These are phyloP conservation scores for Eulithis testata DNA, from an alignment of 2,888 invertebrate species.

Conservation along the genomic window DNA sequence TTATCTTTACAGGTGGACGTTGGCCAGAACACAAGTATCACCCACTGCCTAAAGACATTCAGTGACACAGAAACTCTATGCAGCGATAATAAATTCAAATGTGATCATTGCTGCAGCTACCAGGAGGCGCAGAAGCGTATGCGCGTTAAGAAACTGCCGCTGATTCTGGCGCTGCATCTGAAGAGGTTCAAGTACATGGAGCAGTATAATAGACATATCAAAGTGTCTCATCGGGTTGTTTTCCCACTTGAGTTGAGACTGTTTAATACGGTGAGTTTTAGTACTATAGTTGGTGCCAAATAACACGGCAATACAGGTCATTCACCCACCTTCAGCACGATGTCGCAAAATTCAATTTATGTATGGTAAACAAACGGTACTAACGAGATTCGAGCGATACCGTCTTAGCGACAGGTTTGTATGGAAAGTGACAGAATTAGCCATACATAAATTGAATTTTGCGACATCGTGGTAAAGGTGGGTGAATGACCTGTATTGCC, in stretches of 20 bases:
- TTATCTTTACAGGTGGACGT: conserved; percentile 93
- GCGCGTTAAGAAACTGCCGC: conserved; percentile 98
- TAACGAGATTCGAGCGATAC: no score
- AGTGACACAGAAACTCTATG: conserved; percentile 99
- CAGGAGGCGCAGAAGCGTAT: conserved; percentile 99
- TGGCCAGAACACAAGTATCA: conserved; percentile 99
- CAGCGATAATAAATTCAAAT: conserved; percentile 99
- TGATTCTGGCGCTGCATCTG: conserved; percentile 98
- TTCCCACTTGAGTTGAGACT: conserved; percentile 98
- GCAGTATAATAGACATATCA: conserved; percentile 99
- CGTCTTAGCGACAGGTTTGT: no score
- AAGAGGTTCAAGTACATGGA: conserved; percentile 99
- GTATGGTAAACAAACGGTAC: no score
- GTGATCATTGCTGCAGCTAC: conserved; percentile 99
- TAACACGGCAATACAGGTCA: no score
- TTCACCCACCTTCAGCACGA: no score
- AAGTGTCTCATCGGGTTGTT: conserved; percentile 99
- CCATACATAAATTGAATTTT: no score
- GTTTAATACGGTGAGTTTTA: conserved; percentile 95
- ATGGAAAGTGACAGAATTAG: no score
- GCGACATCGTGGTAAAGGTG: no score
- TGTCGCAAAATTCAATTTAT: no score
- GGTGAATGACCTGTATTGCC: no score
- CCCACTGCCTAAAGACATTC: conserved; percentile 98
- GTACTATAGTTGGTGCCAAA: no score